Evolutionary conservation across 2,888 invertebrate species (phyloP).

Genomic region (Pherbina coryleti): DNA sequence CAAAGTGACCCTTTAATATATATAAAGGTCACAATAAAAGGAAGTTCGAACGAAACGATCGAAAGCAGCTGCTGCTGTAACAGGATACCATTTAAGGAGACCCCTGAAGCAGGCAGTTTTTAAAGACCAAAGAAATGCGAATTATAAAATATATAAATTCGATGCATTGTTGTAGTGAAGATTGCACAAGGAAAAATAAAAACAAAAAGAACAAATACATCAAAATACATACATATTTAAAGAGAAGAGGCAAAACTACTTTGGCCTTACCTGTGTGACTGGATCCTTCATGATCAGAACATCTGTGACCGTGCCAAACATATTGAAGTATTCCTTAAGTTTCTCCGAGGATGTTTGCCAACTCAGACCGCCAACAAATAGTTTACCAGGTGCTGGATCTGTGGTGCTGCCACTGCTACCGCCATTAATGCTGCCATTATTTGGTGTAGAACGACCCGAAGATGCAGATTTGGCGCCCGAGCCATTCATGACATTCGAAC

Average conservation of each 20-base stretch:
- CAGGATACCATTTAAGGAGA: background rate
- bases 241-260: conserved; percentile 24
- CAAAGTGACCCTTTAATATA: no score
- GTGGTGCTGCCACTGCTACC: conserved; percentile 68
- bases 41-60: background rate
- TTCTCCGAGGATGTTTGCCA: conserved; percentile 95
- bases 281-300: conserved; percentile 96
- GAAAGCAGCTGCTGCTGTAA: background rate
- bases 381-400: conserved; percentile 85
- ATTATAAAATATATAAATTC: background rate
- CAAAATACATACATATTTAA: background rate
- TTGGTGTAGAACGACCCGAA: conserved; percentile 83
- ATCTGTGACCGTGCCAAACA: conserved; percentile 92
- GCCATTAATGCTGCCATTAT: conserved; percentile 70
- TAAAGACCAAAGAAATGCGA: background rate
- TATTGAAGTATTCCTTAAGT: conserved; percentile 91
- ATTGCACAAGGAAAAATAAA: background rate
- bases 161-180: background rate
- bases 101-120: background rate
- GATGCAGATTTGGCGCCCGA: conserved; percentile 72
- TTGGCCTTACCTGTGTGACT: conserved; percentile 84
- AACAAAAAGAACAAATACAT: background rate
- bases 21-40: no score
- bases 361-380: conserved; percentile 91
- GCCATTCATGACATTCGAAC: conserved; percentile 41